phyloP scores from a whole-genome alignment of 2,797 vertebrate species.

The Tenualosa thibaudeaui region DNA sequence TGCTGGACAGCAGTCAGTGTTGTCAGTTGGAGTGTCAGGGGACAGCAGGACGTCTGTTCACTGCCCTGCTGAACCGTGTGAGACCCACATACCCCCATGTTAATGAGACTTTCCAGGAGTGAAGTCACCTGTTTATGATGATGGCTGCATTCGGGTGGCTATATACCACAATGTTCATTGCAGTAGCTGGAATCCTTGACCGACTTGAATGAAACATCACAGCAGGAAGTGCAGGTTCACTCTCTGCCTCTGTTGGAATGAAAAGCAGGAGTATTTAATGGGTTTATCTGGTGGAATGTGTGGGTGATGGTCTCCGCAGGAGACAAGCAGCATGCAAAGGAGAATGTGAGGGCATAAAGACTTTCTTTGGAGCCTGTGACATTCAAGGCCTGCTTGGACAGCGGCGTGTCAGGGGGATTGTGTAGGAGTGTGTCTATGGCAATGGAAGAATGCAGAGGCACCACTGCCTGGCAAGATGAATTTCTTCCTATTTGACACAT shows the following conservation, averaged over 20 bases:
- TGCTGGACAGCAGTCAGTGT: neutral
- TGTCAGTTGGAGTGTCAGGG: neutral
- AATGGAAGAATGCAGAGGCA: neutral
- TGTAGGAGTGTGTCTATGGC: neutral
- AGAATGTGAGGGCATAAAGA: slow-evolving; percentile 3
- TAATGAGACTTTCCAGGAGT: neutral
- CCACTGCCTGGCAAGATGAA: neutral
- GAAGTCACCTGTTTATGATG: neutral
- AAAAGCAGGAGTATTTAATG: neutral
- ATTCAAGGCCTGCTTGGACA: neutral
- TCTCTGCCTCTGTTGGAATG: neutral
- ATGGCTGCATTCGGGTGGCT: neutral
- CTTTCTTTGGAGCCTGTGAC: neutral
- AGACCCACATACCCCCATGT: neutral
- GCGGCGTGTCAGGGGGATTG: no score
- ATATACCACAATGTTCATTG: neutral
- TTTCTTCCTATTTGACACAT: neutral
- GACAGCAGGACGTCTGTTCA: neutral
- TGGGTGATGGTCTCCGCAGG: slow-evolving; percentile 3
- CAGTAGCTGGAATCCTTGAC: neutral
- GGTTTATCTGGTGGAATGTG: neutral
- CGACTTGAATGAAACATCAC: neutral
- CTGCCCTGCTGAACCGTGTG: neutral
- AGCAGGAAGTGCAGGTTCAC: neutral
- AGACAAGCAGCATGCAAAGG: neutral